phyloP scores from a whole-genome alignment of 1,140 invertebrate genomes.

The Zaprionus capensis region DNA sequence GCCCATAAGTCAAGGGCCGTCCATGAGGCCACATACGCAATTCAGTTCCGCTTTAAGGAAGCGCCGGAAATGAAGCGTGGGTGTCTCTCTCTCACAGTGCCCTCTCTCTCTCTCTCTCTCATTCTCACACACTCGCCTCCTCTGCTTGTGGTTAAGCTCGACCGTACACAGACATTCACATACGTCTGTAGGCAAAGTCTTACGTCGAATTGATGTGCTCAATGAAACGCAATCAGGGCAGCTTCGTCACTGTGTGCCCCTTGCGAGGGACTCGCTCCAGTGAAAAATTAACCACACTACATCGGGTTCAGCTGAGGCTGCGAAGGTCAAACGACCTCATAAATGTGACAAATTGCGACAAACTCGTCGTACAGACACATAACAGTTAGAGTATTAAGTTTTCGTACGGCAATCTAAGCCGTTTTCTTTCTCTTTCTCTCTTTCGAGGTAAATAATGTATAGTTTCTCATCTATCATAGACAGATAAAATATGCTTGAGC shows the following conservation, averaged over 20 bases:
- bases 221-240: constrained; percentile 52
- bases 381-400: constrained; percentile 11
- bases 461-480: constrained; percentile 2
- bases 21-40: constrained; percentile 41
- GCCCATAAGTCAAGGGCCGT: constrained; percentile 34
- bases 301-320: constrained; percentile 24
- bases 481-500: constrained; percentile 1
- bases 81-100: constrained; percentile 6
- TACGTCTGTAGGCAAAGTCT: constrained; percentile 35
- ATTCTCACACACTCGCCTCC: neutral
- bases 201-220: constrained; percentile 53
- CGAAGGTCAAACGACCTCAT: constrained; percentile 45
- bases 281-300: constrained; percentile 59
- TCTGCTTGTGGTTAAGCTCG: constrained; percentile 11
- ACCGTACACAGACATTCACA: constrained; percentile 10
- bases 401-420: constrained; percentile 6
- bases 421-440: neutral
- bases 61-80: constrained; percentile 55
- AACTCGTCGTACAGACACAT: neutral
- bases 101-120: neutral
- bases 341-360: constrained; percentile 59
- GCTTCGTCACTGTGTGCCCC: constrained; percentile 23
- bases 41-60: constrained; percentile 53
- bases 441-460: neutral
- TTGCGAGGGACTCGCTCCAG: constrained; percentile 42